These are phyloP conservation scores for Hemibagrus guttatus DNA, from an alignment of 2,797 vertebrate genomes.

Conservation along the genomic window DNA sequence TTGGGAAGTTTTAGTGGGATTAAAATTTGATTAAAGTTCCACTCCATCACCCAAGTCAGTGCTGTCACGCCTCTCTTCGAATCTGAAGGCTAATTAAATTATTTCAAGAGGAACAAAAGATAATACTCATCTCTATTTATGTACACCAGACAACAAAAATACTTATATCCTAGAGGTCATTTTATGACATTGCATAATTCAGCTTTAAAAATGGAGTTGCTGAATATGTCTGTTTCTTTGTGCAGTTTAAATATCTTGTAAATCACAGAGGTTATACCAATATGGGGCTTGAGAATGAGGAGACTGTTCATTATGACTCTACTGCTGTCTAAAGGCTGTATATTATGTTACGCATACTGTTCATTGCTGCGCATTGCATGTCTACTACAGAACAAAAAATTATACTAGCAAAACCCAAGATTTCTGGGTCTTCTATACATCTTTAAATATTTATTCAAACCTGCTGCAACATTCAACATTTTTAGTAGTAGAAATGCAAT, in stretches of 20 bases:
- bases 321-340: neutral
- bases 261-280: neutral
- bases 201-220: constrained; percentile 18
- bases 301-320: neutral
- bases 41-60: constrained; percentile 39
- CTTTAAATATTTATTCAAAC: neutral
- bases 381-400: neutral
- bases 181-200: constrained; percentile 10
- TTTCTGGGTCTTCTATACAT: neutral
- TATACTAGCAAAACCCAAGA: neutral
- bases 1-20: constrained; percentile 45
- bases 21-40: constrained; percentile 54
- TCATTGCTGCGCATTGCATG: neutral
- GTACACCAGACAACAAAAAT: constrained; percentile 37
- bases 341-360: neutral
- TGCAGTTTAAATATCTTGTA: neutral
- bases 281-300: neutral
- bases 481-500: neutral
- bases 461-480: neutral
- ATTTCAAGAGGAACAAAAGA: constrained; percentile 51
- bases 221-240: neutral
- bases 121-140: constrained; percentile 42
- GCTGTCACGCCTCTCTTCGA: constrained; percentile 31
- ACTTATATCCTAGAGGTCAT: constrained; percentile 1
- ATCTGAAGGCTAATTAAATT: constrained; percentile 46